These are phyloP conservation scores for Epinotia bilunana DNA, from an alignment of 2,888 invertebrate species.

Conservation along the genomic window DNA sequence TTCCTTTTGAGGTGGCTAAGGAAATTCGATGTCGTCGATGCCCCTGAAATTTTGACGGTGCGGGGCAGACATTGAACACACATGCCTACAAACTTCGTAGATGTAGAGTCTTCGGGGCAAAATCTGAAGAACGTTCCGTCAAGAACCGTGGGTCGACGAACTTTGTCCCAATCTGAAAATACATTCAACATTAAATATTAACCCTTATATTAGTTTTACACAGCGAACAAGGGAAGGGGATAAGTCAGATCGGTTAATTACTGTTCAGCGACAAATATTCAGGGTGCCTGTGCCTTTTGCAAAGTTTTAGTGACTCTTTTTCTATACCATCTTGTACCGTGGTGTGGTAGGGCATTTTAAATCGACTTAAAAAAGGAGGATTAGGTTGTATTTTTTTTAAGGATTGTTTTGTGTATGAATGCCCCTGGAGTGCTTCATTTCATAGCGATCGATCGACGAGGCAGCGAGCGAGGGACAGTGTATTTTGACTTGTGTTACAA, in stretches of 20 bases:
- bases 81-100: constrained; percentile 5
- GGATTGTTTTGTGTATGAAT: too few species aligned
- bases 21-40: constrained; percentile 9
- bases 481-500: not conserved
- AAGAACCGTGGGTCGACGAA: constrained; percentile 9
- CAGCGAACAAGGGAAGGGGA: too few species aligned
- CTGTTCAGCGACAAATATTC: too few species aligned
- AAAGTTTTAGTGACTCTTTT: too few species aligned
- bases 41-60: constrained; percentile 18
- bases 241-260: too few species aligned
- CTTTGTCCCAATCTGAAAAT: constrained; percentile 14
- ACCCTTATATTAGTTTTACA: too few species aligned
- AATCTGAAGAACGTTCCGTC: constrained; percentile 27
- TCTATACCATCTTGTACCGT: too few species aligned
- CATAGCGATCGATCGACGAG: too few species aligned
- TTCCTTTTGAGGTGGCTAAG: constrained; percentile 23
- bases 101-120: constrained; percentile 19
- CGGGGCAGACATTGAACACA: constrained; percentile 19
- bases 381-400: too few species aligned
- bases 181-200: not conserved
- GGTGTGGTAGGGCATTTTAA: too few species aligned
- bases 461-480: not conserved
- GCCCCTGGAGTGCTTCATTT: not conserved
- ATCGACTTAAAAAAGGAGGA: too few species aligned
- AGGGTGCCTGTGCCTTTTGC: too few species aligned